Evolutionary conservation across 2,888 invertebrate species (phyloP).

Genomic region (Ptychoptera contaminata): DNA sequence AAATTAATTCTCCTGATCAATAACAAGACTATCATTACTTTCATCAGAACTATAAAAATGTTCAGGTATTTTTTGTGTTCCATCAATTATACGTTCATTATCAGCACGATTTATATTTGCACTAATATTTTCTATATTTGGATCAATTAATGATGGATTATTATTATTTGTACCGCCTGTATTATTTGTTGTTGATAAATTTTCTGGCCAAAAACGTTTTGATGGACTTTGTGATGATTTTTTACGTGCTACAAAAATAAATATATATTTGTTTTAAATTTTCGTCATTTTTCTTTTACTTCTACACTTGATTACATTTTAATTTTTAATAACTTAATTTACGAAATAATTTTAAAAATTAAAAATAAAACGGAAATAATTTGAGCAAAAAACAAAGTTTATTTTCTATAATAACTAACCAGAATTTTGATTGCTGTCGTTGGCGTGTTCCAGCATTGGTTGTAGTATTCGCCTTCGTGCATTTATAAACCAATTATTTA

Average conservation of each 20-base stretch:
- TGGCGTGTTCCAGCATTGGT: conserved; percentile 63
- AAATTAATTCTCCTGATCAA: conserved; percentile 12
- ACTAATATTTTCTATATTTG: conserved; percentile 15
- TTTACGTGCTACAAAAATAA: background rate
- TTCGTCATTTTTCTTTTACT: no score
- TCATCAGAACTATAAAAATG: conserved; percentile 14
- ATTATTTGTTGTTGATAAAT: conserved; percentile 6
- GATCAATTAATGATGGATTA: conserved; percentile 12
- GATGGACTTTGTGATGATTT: conserved; percentile 12
- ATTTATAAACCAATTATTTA: conserved; percentile 91
- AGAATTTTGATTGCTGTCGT: conserved; percentile 12
- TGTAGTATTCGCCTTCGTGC: conserved; percentile 79
- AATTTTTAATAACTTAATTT: no score
- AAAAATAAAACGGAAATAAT: background rate
- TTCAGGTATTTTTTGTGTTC: conserved; percentile 10
- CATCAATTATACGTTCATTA: conserved; percentile 9
- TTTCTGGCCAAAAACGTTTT: conserved; percentile 12
- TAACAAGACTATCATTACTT: conserved; percentile 14
- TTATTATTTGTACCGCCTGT: background rate
- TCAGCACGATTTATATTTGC: conserved; percentile 13
- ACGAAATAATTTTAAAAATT: background rate
- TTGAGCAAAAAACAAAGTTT: background rate
- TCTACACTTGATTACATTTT: no score
- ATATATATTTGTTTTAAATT: no score
- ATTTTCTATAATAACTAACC: background rate